Evolutionary conservation across 2,888 invertebrate species (phyloP), one percentile per base, ranked within the genome.

Genomic region (Cosmia trapezina): DNA sequence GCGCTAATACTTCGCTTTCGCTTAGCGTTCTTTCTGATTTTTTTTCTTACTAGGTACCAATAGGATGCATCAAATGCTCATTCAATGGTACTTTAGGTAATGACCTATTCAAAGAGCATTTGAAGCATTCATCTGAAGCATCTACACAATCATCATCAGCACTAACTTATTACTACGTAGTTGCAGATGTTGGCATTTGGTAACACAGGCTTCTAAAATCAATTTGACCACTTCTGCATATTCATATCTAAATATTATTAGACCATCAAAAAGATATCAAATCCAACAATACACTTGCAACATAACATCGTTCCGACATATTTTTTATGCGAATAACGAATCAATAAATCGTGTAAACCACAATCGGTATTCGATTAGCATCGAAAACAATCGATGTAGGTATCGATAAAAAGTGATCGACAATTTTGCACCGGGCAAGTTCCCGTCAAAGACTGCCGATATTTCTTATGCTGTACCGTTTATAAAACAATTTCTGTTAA

Each of bases 401-500:
- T 81, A 81, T 84, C 77, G 81, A 86, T 88, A 91, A 90, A 91
- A 91, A 90, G 73, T 78, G 64, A 76, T 75, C 80, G 83, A 83
- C 90, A 89, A 89, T 87, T 88, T 89, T 86, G 87, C 87, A 74
- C 85, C 67, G 81, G 57, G 61, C 71, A 66, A 76, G 75, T 79
- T 76, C 59, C 59, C 75, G 71, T 84, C 89, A 90, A 90, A 89
- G 86, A 73, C 72, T 41, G 81, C 86, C 86, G 86, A 70, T 85
- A 70, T 78, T 89, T 89, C 86, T 90, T 88, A 74, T 84, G 77
- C 78, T 70, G 86, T 73, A 81, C 76, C 62, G 76, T 83, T 89
- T 89, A 88, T 86, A 88, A 85, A 85, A 88, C 87, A 86, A 90
- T 90, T 88, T 89, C 86, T 86, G 85, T 86, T 83, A 88, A 86